A percentile compares a stretch with the other conserved stretches of the same genome.
phyloP scores from a whole-genome alignment of 2,888 invertebrate genomes.

The Tetramorium bicarinatum region DNA sequence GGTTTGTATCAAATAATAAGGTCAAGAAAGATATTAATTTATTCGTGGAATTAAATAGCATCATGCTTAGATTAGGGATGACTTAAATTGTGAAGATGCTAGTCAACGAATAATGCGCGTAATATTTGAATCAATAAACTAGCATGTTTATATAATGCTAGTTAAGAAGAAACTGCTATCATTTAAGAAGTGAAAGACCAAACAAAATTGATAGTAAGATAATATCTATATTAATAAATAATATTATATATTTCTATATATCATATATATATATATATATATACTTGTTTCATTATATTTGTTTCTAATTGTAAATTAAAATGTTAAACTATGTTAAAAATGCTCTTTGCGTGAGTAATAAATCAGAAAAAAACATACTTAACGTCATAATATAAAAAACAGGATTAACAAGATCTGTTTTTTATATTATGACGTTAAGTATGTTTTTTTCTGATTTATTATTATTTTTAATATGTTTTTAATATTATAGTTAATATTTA shows the following conservation, averaged over 20 bases:
- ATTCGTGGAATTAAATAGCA: constrained; percentile 25
- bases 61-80: not conserved
- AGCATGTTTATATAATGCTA: not conserved
- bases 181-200: not conserved
- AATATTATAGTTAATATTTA: too few relatives aligned
- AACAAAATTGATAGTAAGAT: not conserved
- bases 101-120: constrained; percentile 3
- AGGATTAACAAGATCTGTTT: too few relatives aligned
- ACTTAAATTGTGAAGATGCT: not conserved
- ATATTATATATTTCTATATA: not conserved
- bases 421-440: too few relatives aligned
- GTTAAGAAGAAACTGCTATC: not conserved
- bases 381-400: too few relatives aligned
- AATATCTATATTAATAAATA: not conserved
- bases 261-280: too few relatives aligned
- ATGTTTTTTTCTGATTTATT: too few relatives aligned
- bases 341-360: too few relatives aligned
- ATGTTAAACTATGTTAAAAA: too few relatives aligned
- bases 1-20: constrained; percentile 39
- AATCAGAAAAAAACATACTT: too few relatives aligned
- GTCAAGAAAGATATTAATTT: constrained; percentile 55
- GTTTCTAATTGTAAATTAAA: too few relatives aligned
- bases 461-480: too few relatives aligned
- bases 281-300: not conserved
- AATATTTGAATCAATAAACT: constrained; percentile 19